Evolutionary conservation across 2,113 vertebrate species (phyloP), one percentile per base, ranked within the genome.

Genomic region (Gallinago undulata): DNA sequence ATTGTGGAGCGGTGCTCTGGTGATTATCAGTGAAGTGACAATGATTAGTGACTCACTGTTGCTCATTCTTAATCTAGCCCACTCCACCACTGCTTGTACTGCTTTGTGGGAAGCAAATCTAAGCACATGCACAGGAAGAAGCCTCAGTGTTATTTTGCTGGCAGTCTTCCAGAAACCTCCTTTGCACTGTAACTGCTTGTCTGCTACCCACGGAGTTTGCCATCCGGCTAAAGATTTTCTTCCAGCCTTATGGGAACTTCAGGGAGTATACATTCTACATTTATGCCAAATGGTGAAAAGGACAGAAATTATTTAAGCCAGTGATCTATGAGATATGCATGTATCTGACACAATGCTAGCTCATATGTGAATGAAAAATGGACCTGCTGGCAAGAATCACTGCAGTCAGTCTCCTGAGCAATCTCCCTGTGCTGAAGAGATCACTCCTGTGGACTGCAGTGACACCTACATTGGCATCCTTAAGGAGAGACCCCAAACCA

Each of bases 21-120:
- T 92, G 94, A 90, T 94, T 96, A 90, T 84, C 90, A 79, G 92
- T 93, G 95, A 95, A 97, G 92, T 92, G 96, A 91, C 96, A 95
- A 94, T 91, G 96, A 96, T 96, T 92, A 96, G 81, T 96, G 96
- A 97, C 84, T 96, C 96, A 97, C 57, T 83, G 66, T 93, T 96
- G 89, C 91, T 97, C 95, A 91, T 96, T 96, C 94, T 96, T 89
- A 92, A 93, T 94, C 80, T 94, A 96, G 70, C 96, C 96, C 94
- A 96, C 96, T 96, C 90, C 83, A 74, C 90, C 90, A 74, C 85
- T 89, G 73, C 89, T 85, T 96, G 89, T 96, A 66, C 70, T 83
- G 94, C 91, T 87, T 95, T 87, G 86, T 97, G 95, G 92, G 95
- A 96, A 95, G 95, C 80, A 94, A 92, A 95, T 73, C 69, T 63